A percentile compares a stretch with the other conserved stretches of the same genome.
phyloP scores from a whole-genome alignment of 2,113 vertebrate genomes.

The Grammomys surdaster region DNA sequence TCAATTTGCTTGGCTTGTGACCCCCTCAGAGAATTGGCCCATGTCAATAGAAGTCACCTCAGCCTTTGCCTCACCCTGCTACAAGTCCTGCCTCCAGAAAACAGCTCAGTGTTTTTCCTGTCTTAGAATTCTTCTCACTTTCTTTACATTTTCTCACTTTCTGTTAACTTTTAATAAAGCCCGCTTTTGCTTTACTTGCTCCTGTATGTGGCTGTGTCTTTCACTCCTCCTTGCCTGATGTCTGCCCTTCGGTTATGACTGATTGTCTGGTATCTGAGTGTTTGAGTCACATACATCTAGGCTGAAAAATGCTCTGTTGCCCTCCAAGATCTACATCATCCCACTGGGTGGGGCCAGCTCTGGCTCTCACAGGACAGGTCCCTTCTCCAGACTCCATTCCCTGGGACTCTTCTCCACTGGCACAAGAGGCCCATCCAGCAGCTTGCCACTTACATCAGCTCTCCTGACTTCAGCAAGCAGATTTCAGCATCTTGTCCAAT shows the following conservation, averaged over 20 bases:
- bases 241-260: background rate
- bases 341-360: background rate
- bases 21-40: background rate
- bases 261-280: background rate
- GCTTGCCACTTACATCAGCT: conserved; percentile 92
- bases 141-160: background rate
- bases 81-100: background rate
- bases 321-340: background rate
- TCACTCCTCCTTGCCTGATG: no score
- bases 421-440: background rate
- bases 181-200: background rate
- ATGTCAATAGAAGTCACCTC: background rate
- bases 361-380: background rate
- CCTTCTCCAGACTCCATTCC: background rate
- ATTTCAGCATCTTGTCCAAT: conserved; percentile 94
- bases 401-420: background rate
- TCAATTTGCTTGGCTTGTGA: background rate
- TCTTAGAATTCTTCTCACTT: background rate
- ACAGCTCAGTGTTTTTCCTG: background rate
- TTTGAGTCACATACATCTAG: background rate
- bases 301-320: background rate
- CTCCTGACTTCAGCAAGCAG: conserved; percentile 94
- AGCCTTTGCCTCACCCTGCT: background rate
- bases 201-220: background rate
- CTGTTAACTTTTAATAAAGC: background rate